Conservation (phyloP, 2,113 vertebrate genomes). For the Pavo muticus region DNA sequence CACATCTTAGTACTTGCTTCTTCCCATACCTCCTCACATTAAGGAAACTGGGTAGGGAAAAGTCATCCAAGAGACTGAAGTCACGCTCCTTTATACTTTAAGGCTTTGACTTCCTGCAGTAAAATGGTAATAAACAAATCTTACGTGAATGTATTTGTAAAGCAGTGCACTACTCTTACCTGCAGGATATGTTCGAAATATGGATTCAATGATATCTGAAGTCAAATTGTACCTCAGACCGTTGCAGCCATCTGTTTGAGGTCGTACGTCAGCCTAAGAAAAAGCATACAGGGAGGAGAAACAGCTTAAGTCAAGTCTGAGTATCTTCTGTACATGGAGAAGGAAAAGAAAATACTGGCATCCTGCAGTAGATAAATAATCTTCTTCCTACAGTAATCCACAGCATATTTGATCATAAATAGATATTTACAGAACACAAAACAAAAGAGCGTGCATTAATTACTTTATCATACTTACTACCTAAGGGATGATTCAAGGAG, state of each 20-base stretch:
- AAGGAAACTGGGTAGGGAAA: background rate
- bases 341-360: background rate
- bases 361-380: background rate
- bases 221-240: slow-evolving; percentile 97
- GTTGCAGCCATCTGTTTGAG: slow-evolving; percentile 98
- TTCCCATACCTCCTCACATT: background rate
- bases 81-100: background rate
- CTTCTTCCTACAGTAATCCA: background rate
- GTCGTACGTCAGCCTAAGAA: slow-evolving; percentile 94
- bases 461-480: background rate
- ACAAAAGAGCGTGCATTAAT: background rate
- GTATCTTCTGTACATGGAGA: background rate
- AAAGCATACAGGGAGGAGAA: background rate
- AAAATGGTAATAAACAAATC: background rate
- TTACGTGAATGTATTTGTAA: background rate
- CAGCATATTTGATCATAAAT: background rate
- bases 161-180: slow-evolving; percentile 76
- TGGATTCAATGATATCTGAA: slow-evolving; percentile 96
- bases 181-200: slow-evolving; percentile 98
- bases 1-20: background rate
- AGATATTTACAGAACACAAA: background rate
- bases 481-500: background rate
- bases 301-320: background rate
- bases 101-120: background rate
- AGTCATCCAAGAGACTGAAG: background rate